A percentile compares a stretch with the other conserved stretches of the same genome.
Conservation (phyloP, 2,888 invertebrate genomes). For the Ormyrus labotus region DNA sequence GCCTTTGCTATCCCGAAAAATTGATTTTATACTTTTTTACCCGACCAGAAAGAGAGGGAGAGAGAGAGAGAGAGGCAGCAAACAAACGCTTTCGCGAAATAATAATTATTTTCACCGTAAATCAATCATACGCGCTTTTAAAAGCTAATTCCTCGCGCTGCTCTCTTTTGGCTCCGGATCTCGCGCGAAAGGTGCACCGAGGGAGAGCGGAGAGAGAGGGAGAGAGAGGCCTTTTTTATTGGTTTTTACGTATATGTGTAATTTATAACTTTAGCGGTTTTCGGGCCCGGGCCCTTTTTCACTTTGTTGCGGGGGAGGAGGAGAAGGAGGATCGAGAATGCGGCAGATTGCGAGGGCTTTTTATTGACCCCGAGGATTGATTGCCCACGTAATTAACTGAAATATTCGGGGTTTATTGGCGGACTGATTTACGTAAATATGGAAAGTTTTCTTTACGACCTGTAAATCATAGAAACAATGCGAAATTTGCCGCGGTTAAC, state of each 20-base stretch:
- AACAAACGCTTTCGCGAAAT: slow-evolving; percentile 55
- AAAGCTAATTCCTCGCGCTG: slow-evolving; percentile 56
- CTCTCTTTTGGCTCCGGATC: slow-evolving; percentile 48
- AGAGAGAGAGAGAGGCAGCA: slow-evolving; percentile 1
- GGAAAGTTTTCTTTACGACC: no score
- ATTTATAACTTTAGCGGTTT: slow-evolving; percentile 53
- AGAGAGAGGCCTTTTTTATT: slow-evolving; percentile 47
- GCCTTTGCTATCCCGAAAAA: slow-evolving; percentile 55
- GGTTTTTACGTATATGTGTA: slow-evolving; percentile 51
- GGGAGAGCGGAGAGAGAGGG: not conserved
- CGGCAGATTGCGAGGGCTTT: not conserved
- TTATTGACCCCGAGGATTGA: not conserved
- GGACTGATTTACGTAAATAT: no score
- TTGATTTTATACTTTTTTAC: slow-evolving; percentile 57
- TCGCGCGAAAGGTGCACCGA: slow-evolving; percentile 33
- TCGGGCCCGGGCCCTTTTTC: slow-evolving; percentile 25
- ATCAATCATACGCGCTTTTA: slow-evolving; percentile 57
- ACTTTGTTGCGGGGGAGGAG: slow-evolving; percentile 47
- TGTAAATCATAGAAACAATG: not conserved
- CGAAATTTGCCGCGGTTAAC: no score
- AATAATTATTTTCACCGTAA: slow-evolving; percentile 59
- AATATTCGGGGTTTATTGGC: no score
- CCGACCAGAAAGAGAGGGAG: not conserved
- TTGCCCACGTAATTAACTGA: no score
- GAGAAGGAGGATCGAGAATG: slow-evolving; percentile 27